Conservation (phyloP, 2,888 invertebrate species). For the Brachypalpus laphriformis region DNA sequence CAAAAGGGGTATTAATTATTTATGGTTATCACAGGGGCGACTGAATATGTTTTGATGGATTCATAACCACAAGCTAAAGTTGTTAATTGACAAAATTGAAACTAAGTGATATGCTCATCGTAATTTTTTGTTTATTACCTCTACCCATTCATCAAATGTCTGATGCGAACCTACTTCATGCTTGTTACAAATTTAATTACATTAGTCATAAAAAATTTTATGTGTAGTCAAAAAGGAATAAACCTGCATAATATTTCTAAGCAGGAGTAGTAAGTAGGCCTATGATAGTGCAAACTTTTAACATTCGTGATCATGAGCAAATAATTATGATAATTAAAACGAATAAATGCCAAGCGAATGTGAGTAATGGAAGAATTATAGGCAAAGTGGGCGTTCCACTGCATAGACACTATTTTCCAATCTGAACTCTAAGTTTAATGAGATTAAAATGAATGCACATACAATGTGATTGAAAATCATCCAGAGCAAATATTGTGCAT, state of each 20-base stretch:
- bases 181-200: conserved; percentile 6
- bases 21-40: background rate
- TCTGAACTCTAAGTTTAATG: background rate
- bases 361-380: background rate
- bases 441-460: background rate
- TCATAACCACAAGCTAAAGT: background rate
- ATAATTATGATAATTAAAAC: background rate
- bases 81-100: conserved; percentile 14
- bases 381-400: background rate
- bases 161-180: background rate
- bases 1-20: conserved; percentile 1
- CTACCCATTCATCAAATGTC: background rate
- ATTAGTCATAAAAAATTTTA: background rate
- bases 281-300: background rate
- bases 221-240: background rate
- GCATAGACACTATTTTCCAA: background rate
- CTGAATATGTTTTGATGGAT: background rate
- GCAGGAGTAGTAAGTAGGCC: no score
- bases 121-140: background rate
- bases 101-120: background rate
- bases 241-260: background rate
- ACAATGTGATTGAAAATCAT: background rate
- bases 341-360: background rate
- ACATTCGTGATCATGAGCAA: no score
- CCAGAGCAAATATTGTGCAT: background rate